Base-by-base conservation (phyloP, 2,113 vertebrate species). In the Sterna hirundo region DNA sequence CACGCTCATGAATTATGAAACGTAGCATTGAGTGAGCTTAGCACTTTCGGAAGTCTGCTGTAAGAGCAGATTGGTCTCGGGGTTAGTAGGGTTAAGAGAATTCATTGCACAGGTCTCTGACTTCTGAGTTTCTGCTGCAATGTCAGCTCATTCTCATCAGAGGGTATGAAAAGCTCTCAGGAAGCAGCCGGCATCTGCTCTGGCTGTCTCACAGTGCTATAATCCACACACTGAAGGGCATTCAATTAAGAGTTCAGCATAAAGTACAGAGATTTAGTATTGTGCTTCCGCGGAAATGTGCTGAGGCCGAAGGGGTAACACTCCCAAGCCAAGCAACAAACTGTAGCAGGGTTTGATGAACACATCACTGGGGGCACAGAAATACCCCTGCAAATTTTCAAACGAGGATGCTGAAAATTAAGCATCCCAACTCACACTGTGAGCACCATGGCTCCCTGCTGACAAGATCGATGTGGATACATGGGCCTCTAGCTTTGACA, bases 51-150 rank as follows among this genome's bases (percentile, higher is more conserved):
- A 23, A 51, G 55, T 34, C 47, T 22, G 75, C 36, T 87, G 30
- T 18, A 13, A 9, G 36, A 57, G 64, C 52, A n/a, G 76, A 70
- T 12, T 1, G 1, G 46, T 34, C 49, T 61, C 2, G 0, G 79
- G 92, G 74, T 83, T 61, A 83, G 89, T 25, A 72, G 90, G 85
- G 74, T 15, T 83, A 86, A 70, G 58, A 82, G 82, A 70, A 84
- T 18, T 74, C 80, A 32, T 6, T 23, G 82, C 69, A 69, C 62
- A 75, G 77, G 30, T 75, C 86, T 70, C 66, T 69, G 86, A 82
- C 66, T 78, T 40, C 71, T 6, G 6, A 72, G 75, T 6, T 81
- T 44, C 70, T 83, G 74, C 61, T 93, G 84, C 88, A 83, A 4
- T 22, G 81, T 25, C 93, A 90, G 78, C 86, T 85, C 2, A 0